Evolutionary conservation across 2,113 vertebrate species (phyloP).

Genomic region (Dicerorhinus sumatrensis): DNA sequence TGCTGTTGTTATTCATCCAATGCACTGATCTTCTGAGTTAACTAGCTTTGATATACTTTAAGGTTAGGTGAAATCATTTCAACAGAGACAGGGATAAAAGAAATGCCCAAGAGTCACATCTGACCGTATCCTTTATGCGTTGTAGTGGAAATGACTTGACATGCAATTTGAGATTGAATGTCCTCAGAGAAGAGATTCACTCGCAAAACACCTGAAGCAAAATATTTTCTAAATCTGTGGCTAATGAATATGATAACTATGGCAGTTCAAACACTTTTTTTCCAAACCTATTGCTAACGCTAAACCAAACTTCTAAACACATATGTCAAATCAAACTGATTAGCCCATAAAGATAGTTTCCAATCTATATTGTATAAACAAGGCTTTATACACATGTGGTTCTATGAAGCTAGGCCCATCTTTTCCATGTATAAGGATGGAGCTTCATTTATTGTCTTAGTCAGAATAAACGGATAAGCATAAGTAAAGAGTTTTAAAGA

Average conservation of each 20-base stretch:
- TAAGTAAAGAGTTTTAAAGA: neutral
- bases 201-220: neutral
- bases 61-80: slow-evolving; percentile 29
- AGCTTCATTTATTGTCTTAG: neutral
- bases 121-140: neutral
- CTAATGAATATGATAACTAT: neutral
- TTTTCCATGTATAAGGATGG: neutral
- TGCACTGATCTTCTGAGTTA: neutral
- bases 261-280: neutral
- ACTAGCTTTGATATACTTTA: neutral
- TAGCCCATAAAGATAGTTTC: neutral
- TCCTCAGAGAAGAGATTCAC: neutral
- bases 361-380: neutral
- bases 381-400: neutral
- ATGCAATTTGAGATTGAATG: neutral
- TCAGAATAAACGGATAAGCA: neutral
- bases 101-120: neutral
- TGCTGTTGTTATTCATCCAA: neutral
- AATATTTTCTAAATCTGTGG: neutral
- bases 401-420: neutral
- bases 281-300: neutral
- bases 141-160: neutral
- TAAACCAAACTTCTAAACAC: neutral
- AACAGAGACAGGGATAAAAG: neutral
- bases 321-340: neutral